These are phyloP conservation scores for Neotoma lepida DNA, from an alignment of 2,113 vertebrate species.

Conservation along the genomic window DNA sequence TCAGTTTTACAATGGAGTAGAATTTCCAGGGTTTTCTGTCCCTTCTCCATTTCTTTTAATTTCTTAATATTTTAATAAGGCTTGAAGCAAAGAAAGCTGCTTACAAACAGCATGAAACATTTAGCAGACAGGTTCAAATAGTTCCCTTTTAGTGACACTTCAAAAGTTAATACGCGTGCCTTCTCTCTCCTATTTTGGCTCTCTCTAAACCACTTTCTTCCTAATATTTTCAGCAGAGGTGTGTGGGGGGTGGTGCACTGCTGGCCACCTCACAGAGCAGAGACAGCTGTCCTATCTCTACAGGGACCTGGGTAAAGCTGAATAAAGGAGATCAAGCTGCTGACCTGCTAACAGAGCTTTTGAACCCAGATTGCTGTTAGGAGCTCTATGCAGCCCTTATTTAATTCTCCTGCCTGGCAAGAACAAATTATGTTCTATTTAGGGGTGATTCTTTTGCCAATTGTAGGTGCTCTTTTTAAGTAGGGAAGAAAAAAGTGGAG, in stretches of 20 bases:
- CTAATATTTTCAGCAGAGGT: neutral
- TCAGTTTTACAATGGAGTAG: neutral
- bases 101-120: neutral
- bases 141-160: neutral
- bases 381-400: constrained; percentile 44
- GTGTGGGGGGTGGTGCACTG: no score
- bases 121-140: neutral
- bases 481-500: constrained; percentile 48
- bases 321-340: constrained; percentile 21
- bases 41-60: neutral
- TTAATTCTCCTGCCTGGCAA: constrained; percentile 68
- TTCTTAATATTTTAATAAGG: neutral
- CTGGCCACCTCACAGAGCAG: neutral
- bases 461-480: constrained; percentile 68
- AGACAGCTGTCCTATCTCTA: neutral
- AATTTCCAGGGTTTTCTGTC: neutral
- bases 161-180: neutral
- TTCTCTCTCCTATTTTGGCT: neutral
- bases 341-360: constrained; percentile 56
- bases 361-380: constrained; percentile 46
- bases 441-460: constrained; percentile 70
- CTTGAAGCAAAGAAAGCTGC: neutral
- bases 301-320: neutral
- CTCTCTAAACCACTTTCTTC: neutral
- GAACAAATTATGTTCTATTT: constrained; percentile 75